phyloP scores from a whole-genome alignment of 2,797 vertebrate species.

The Melanogrammus aeglefinus region DNA sequence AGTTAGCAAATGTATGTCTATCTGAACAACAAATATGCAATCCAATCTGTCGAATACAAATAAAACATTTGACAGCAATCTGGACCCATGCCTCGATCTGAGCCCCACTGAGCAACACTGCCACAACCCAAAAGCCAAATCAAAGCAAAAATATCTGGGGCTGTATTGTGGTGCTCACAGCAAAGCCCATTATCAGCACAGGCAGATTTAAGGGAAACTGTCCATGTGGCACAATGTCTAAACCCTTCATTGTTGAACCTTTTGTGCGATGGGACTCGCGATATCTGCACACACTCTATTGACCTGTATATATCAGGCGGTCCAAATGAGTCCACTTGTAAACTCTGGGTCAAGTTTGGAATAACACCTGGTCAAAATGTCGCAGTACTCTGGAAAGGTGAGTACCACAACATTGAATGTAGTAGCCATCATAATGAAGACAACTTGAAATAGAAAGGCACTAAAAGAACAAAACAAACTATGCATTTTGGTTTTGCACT shows the following conservation, averaged over 20 bases:
- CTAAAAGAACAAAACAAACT: background rate
- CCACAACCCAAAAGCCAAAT: slow-evolving; percentile 64
- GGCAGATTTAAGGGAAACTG: slow-evolving; percentile 73
- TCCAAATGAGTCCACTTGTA: slow-evolving; percentile 61
- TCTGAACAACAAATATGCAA: background rate
- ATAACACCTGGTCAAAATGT: slow-evolving; percentile 72
- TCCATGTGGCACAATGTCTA: slow-evolving; percentile 79
- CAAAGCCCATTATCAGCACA: slow-evolving; percentile 82
- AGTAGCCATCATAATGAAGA: slow-evolving; percentile 16
- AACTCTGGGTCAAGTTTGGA: slow-evolving; percentile 64
- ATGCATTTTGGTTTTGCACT: no score
- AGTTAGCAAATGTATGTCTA: background rate
- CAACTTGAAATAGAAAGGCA: slow-evolving; percentile 17
- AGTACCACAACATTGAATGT: slow-evolving; percentile 59
- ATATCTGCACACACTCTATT: slow-evolving; percentile 37
- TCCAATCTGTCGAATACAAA: background rate
- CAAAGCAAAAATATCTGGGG: slow-evolving; percentile 77
- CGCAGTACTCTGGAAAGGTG: slow-evolving; percentile 89
- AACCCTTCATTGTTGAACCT: slow-evolving; percentile 75
- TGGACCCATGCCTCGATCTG: background rate
- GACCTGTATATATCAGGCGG: slow-evolving; percentile 75
- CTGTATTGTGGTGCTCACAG: slow-evolving; percentile 58
- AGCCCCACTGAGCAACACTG: background rate
- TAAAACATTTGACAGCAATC: background rate
- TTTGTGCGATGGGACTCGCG: slow-evolving; percentile 62